Evolutionary conservation across 2,888 invertebrate genomes (phyloP).

Genomic region (Chorisops tibialis): DNA sequence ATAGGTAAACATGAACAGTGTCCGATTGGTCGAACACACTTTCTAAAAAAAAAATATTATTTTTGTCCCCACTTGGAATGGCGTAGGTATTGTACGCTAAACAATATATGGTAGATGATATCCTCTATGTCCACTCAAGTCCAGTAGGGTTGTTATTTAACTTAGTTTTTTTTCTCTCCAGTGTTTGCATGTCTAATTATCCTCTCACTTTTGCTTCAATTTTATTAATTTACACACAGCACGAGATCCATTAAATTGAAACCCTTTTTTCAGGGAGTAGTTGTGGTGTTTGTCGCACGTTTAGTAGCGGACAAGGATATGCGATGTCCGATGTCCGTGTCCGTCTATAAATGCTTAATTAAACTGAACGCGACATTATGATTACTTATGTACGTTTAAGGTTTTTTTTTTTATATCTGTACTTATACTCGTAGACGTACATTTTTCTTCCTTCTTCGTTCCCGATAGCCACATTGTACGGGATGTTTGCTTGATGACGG

Average conservation of each 20-base stretch:
- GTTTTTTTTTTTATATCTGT: slow-evolving; percentile 4
- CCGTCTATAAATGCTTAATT: slow-evolving; percentile 27
- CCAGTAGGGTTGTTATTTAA: too few species aligned
- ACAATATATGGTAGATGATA: too few species aligned
- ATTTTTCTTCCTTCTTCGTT: slow-evolving; percentile 1
- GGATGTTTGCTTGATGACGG: slow-evolving; percentile 23
- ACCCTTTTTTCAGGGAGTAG: slow-evolving; percentile 24
- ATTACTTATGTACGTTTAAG: slow-evolving; percentile 20
- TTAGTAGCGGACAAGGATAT: slow-evolving; percentile 17
- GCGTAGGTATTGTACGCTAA: too few species aligned
- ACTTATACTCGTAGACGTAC: neutral
- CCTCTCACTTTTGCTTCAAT: slow-evolving; percentile 24
- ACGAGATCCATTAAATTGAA: slow-evolving; percentile 24
- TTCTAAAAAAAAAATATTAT: neutral
- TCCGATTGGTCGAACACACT: slow-evolving; percentile 7
- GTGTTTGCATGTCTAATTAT: slow-evolving; percentile 29
- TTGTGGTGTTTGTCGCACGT: neutral
- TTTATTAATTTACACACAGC: slow-evolving; percentile 28
- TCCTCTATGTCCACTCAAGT: too few species aligned
- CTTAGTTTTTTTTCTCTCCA: too few species aligned
- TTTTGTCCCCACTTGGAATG: too few species aligned
- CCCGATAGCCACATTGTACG: slow-evolving; percentile 7
- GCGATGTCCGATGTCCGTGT: slow-evolving; percentile 25
- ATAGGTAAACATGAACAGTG: slow-evolving; percentile 25
- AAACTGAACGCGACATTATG: slow-evolving; percentile 23